Percentiles rank a stretch among this genome's conserved stretches.
These are phyloP conservation scores for Megathymus violae DNA, from an alignment of 1,140 invertebrate genomes.

Conservation along the genomic window DNA sequence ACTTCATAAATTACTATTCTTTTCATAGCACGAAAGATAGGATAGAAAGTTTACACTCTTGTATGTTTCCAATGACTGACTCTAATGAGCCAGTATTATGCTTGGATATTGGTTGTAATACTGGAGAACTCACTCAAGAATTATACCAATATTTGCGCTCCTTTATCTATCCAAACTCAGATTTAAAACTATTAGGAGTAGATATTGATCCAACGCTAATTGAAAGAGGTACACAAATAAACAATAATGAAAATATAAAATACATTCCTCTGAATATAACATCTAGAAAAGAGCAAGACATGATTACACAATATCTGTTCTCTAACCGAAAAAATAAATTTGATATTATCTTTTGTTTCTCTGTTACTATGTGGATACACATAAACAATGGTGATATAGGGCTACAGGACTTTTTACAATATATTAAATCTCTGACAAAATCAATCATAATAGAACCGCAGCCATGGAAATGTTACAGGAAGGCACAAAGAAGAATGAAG, in stretches of 20 bases:
- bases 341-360: constrained; percentile 91
- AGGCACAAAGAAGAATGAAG: constrained; percentile 88
- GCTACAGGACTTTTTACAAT: constrained; percentile 85
- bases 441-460: constrained; percentile 91
- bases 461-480: constrained; percentile 91
- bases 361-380: constrained; percentile 95
- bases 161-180: constrained; percentile 57
- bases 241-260: constrained; percentile 74
- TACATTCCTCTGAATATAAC: constrained; percentile 87
- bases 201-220: constrained; percentile 90
- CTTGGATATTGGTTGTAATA: constrained; percentile 92
- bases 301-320: constrained; percentile 78
- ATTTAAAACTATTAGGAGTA: constrained; percentile 86
- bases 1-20: constrained; percentile 94
- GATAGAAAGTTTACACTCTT: constrained; percentile 85
- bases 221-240: constrained; percentile 85
- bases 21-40: constrained; percentile 89
- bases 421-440: constrained; percentile 82
- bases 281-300: constrained; percentile 61
- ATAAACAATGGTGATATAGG: constrained; percentile 91
- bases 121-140: constrained; percentile 87
- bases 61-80: constrained; percentile 83
- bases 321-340: constrained; percentile 82
- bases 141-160: constrained; percentile 84
- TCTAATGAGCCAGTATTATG: constrained; percentile 79